Percentiles rank a stretch among this genome's conserved stretches.
Evolutionary conservation across 2,888 invertebrate species (phyloP).

Genomic region (Phengaris arion): DNA sequence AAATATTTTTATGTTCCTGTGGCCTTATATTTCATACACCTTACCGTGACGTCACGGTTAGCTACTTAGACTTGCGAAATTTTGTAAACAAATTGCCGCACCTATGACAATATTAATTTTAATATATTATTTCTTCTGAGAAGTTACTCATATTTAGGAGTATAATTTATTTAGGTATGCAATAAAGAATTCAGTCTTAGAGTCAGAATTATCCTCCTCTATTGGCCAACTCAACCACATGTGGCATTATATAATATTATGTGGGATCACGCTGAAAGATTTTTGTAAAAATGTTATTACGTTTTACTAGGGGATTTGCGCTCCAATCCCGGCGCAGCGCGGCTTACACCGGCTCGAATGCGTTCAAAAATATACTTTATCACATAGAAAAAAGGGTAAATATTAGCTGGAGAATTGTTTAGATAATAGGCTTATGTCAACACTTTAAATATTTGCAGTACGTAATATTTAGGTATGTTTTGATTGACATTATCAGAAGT

Average conservation of each 20-base stretch:
- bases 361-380: conserved; percentile 33
- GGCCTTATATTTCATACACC: no score
- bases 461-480: no score
- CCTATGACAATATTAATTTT: no score
- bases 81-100: no score
- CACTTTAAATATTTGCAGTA: not conserved
- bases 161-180: not conserved
- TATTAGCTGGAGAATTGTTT: not conserved
- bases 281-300: conserved; percentile 43
- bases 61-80: no score
- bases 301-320: conserved; percentile 41
- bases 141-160: no score
- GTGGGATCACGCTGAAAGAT: conserved; percentile 41
- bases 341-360: conserved; percentile 37
- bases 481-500: no score
- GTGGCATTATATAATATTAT: conserved; percentile 32
- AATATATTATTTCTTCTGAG: no score
- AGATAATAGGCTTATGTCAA: no score
- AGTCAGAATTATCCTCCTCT: conserved; percentile 31
- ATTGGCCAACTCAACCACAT: conserved; percentile 32
- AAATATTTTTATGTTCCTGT: no score
- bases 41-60: no score
- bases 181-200: not conserved
- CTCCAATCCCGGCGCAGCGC: conserved; percentile 38
- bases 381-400: conserved; percentile 24